Conservation (phyloP, 2,113 vertebrate genomes). For the Pelusios castaneus region DNA sequence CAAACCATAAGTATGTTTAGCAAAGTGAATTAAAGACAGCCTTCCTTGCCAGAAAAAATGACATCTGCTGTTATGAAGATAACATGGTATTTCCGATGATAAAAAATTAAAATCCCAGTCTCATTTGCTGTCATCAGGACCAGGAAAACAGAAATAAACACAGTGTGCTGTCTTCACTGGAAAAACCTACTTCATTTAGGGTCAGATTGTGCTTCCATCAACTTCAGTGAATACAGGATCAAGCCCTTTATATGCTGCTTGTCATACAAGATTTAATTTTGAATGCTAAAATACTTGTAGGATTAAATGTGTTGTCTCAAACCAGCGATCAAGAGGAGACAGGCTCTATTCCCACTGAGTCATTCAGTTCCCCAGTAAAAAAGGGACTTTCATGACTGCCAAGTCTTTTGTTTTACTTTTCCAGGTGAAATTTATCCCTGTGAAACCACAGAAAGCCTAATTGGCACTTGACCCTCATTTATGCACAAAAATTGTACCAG, state of each 20-base stretch:
- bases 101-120: conserved; percentile 10
- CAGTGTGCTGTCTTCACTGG: background rate
- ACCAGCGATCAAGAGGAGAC: background rate
- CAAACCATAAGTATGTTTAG: conserved; percentile 28
- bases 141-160: conserved; percentile 31
- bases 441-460: background rate
- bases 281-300: background rate
- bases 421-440: background rate
- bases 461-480: background rate
- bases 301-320: background rate
- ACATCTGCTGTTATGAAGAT: conserved; percentile 34
- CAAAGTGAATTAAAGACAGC: conserved; percentile 17
- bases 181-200: background rate
- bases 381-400: background rate
- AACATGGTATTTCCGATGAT: conserved; percentile 16
- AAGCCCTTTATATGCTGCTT: background rate
- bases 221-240: background rate
- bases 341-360: background rate
- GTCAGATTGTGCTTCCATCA: background rate
- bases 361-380: background rate
- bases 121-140: conserved; percentile 18
- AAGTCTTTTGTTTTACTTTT: conserved; percentile 10
- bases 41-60: conserved; percentile 38
- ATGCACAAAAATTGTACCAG: background rate
- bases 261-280: background rate